A percentile compares a stretch with the other conserved stretches of the same genome.
phyloP scores from a whole-genome alignment of 2,113 vertebrate genomes.

The Megaceryle torquata region DNA sequence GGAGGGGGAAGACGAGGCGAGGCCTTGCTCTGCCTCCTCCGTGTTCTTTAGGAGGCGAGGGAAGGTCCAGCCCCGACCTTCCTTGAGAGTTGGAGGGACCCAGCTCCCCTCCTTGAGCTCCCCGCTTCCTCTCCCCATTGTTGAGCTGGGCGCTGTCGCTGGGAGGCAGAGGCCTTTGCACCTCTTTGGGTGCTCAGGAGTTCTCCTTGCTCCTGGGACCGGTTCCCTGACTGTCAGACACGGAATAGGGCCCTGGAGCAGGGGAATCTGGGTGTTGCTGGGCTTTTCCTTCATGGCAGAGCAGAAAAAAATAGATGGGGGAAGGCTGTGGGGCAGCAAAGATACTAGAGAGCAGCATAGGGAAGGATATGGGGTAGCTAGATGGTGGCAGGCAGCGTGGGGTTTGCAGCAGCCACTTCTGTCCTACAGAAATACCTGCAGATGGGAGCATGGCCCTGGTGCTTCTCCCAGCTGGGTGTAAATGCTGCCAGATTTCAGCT shows the following conservation, averaged over 20 bases:
- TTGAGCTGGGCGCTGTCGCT: neutral
- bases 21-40: too few species aligned
- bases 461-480: neutral
- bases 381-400: fast-evolving
- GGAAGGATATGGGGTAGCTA: neutral
- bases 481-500: neutral
- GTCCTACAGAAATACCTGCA: neutral
- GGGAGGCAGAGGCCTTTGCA: neutral
- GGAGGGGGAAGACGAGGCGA: too few species aligned
- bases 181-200: neutral
- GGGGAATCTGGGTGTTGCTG: neutral
- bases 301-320: too few species aligned
- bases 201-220: neutral
- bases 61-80: too few species aligned
- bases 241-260: neutral
- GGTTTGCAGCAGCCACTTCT: neutral
- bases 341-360: neutral
- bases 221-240: neutral
- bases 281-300: neutral
- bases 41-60: fast-evolving
- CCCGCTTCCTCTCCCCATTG: fast-evolving
- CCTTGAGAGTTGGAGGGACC: neutral
- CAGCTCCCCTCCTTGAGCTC: neutral
- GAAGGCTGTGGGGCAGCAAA: neutral
- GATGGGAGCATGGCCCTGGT: fast-evolving